A percentile compares a stretch with the other conserved stretches of the same genome.
Evolutionary conservation across 2,888 invertebrate species (phyloP).

Genomic region (Caenorhabditis afra): DNA sequence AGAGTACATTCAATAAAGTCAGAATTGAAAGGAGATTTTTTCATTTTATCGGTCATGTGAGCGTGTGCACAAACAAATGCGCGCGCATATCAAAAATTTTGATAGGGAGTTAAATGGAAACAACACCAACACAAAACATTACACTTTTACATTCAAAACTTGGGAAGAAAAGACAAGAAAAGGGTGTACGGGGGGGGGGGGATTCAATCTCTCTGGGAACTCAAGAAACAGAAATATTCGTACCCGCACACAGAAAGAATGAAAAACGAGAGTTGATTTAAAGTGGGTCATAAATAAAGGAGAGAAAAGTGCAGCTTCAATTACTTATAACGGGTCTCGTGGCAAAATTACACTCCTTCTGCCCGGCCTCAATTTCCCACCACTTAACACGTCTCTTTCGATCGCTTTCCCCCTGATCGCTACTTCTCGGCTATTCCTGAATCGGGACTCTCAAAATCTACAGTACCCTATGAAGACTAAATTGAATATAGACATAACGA

Average conservation of each 20-base stretch:
- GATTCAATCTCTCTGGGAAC: constrained; percentile 49
- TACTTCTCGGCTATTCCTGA: no score
- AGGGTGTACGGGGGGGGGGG: neutral
- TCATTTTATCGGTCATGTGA: no score
- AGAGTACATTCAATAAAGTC: no score
- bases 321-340: neutral
- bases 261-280: constrained; percentile 14
- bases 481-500: neutral
- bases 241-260: constrained; percentile 51
- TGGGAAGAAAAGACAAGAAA: constrained; percentile 5
- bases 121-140: no score
- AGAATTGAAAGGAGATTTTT: no score
- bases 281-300: neutral
- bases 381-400: no score
- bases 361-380: no score
- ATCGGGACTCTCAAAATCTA: neutral
- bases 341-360: no score
- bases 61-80: no score
- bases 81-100: no score
- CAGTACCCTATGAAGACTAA: constrained; percentile 1
- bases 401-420: no score
- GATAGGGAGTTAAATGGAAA: no score
- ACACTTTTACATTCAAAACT: neutral
- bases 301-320: constrained; percentile 14
- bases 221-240: constrained; percentile 15